Conservation (phyloP, 2,797 vertebrate genomes). For the Anguilla marmorata region DNA sequence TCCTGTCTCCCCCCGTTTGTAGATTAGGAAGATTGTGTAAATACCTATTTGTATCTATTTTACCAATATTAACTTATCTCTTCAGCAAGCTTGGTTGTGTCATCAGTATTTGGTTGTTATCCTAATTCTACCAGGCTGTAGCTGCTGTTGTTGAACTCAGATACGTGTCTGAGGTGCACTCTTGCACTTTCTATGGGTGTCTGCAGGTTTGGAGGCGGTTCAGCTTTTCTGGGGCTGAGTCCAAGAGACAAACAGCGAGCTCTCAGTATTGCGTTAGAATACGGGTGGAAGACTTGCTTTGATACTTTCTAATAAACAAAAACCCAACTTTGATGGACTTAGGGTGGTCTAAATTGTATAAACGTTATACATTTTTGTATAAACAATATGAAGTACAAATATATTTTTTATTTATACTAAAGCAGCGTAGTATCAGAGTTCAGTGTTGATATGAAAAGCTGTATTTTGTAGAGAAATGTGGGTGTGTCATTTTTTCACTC, state of each 20-base stretch:
- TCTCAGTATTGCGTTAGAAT: background rate
- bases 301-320: background rate
- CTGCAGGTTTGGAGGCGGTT: background rate
- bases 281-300: background rate
- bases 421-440: background rate
- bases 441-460: background rate
- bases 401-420: background rate
- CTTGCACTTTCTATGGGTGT: background rate
- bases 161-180: background rate
- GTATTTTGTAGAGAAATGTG: background rate
- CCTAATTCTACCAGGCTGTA: background rate
- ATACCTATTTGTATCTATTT: background rate
- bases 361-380: slow-evolving; percentile 16
- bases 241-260: background rate
- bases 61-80: background rate
- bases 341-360: background rate
- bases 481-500: background rate
- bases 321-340: background rate
- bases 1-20: background rate
- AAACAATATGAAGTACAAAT: background rate
- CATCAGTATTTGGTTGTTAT: background rate
- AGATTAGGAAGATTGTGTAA: background rate
- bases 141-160: background rate
- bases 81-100: background rate
- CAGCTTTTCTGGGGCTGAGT: background rate